Percentiles rank a stretch among this genome's conserved stretches.
phyloP scores from a whole-genome alignment of 2,888 invertebrate species.

The Zelleria hepariella region DNA sequence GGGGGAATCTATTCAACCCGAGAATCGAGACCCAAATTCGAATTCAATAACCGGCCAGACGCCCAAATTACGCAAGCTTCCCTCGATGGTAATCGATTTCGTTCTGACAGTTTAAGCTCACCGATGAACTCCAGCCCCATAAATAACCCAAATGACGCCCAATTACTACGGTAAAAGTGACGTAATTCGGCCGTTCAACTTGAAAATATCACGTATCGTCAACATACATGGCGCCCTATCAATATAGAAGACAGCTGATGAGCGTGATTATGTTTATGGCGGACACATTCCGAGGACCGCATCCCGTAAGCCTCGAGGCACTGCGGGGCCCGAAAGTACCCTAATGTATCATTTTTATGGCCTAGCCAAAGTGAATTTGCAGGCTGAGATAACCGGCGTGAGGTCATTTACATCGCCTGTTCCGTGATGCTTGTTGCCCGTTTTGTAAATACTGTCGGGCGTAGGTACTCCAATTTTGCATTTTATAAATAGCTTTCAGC shows the following conservation, averaged over 20 bases:
- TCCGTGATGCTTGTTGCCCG: not conserved
- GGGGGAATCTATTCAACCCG: not conserved
- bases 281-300: slow-evolving; percentile 29
- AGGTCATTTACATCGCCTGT: slow-evolving; percentile 49
- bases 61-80: not conserved
- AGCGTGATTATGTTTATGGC: slow-evolving; percentile 60
- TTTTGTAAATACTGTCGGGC: not conserved
- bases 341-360: slow-evolving; percentile 65
- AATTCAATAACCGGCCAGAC: not conserved
- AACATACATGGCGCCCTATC: slow-evolving; percentile 24
- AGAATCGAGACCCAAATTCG: not conserved
- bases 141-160: not conserved
- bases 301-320: slow-evolving; percentile 43
- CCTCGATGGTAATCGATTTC: not conserved
- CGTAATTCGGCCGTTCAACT: not conserved
- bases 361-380: slow-evolving; percentile 64
- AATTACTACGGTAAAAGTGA: not conserved
- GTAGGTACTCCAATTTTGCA: not conserved
- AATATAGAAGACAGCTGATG: slow-evolving; percentile 52
- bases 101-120: not conserved
- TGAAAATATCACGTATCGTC: slow-evolving; percentile 3
- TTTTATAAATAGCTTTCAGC: not conserved
- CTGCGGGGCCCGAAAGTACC: slow-evolving; percentile 39
- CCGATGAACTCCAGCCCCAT: not conserved
- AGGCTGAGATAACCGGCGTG: slow-evolving; percentile 55